Base-by-base conservation (phyloP, 2,888 invertebrate genomes). In the Hedychridium roseum region DNA sequence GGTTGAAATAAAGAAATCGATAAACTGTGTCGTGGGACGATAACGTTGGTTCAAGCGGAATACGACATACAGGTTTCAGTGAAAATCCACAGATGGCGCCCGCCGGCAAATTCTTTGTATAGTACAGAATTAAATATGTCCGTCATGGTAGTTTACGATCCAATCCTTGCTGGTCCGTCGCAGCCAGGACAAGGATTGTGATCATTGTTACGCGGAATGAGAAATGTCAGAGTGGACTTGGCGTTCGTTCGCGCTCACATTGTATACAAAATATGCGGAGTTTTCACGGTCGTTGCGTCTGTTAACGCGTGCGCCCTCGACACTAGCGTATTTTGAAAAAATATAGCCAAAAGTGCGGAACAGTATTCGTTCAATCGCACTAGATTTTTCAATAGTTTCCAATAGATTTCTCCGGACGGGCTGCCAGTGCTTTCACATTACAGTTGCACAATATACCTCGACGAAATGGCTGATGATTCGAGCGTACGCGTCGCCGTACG, bases 401-500 rank as follows among this genome's bases (percentile, higher is more conserved):
- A 26, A 28, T 40, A 39, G 34, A 41, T 40, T 51, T 28, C 42
- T 6, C 17, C 30, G 26, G 32, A 11, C 21, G 49, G 46, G 35
- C 40, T 41, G 20, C 31, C 20, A 31, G 5, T 30, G 37, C 45
- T 54, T 52, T 54, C 50, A 52, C 50, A 20, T 20, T 45, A 23
- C 26, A 28, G 21, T 54, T 48, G 47, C 40, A 50, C 37, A 53
- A 53, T 48, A 48, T 37, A 41, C 14, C 38, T 12, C 36, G 37
- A 54, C 58, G 68, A 68, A 54, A 78, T 78, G 78, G 73, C 74
- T 61, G 78, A 79, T 62, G 78, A 79, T 57, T 76, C 76, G 34
- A 78, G 78, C 52, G 78, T 79, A 58, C 75, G 78, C 53, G 78
- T 79, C 44, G 78, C 78, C 49, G 78, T 79, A 52, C 73, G 78